Evolutionary conservation across 2,888 invertebrate species (phyloP).

Genomic region (Ceriagrion tenellum): DNA sequence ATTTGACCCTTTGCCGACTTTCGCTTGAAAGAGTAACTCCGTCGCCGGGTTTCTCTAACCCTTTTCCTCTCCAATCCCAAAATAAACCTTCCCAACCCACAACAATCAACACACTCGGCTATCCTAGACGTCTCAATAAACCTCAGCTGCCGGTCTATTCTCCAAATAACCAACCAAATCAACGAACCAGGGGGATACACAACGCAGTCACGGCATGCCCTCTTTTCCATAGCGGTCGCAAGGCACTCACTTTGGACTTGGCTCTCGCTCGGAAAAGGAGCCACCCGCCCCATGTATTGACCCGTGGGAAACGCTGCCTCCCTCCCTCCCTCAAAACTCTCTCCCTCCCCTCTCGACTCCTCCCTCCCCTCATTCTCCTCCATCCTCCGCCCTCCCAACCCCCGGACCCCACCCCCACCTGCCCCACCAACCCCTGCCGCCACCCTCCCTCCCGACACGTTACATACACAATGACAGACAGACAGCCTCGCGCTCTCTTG

Average conservation of each 20-base stretch:
- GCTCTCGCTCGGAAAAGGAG: slow-evolving; percentile 55
- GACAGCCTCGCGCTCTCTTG: background rate
- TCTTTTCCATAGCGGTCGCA: slow-evolving; percentile 47
- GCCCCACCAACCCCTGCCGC: background rate
- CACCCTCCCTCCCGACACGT: background rate
- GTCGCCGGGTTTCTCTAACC: too few species aligned
- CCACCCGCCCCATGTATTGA: slow-evolving; percentile 63
- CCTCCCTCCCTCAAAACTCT: background rate
- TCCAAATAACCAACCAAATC: too few species aligned
- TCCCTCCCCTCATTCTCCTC: background rate
- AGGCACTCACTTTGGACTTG: slow-evolving; percentile 58
- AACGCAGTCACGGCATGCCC: background rate
- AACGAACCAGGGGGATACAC: too few species aligned
- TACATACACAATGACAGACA: background rate
- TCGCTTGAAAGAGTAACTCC: too few species aligned
- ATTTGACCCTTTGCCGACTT: too few species aligned
- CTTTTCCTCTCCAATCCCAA: too few species aligned
- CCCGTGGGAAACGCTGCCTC: slow-evolving; percentile 60
- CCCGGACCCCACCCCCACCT: background rate
- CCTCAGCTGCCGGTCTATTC: too few species aligned
- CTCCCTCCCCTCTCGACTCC: background rate
- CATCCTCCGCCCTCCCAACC: background rate
- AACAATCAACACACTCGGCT: too few species aligned
- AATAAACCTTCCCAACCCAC: too few species aligned
- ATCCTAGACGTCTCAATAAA: too few species aligned